Conservation (phyloP, 2,888 invertebrate species). For the Cephus rjabovi region DNA sequence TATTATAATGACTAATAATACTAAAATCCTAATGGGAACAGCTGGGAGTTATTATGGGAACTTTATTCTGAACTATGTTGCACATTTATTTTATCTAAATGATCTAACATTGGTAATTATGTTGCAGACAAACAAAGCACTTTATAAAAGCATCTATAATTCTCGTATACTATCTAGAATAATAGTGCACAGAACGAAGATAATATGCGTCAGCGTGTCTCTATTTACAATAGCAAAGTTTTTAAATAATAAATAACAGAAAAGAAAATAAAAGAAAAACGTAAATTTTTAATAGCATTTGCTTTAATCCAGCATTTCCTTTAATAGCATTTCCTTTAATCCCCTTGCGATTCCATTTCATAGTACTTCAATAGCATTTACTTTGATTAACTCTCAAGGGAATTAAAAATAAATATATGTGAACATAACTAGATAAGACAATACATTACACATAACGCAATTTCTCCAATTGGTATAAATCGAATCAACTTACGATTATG, state of each 20-base stretch:
- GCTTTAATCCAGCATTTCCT: background rate
- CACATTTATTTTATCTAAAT: background rate
- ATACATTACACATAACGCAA: background rate
- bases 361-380: too few relatives aligned
- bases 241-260: background rate
- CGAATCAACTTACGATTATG: conserved; percentile 56
- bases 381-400: too few relatives aligned
- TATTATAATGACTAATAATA: background rate
- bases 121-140: background rate
- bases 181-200: background rate
- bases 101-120: background rate
- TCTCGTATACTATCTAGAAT: background rate
- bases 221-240: background rate
- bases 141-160: background rate
- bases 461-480: background rate
- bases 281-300: background rate
- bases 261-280: background rate
- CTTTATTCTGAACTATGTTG: too few relatives aligned
- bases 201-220: background rate
- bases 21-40: background rate
- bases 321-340: background rate
- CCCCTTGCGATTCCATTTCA: too few relatives aligned
- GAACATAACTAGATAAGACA: background rate
- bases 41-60: too few relatives aligned
- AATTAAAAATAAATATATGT: background rate